Evolutionary conservation across 2,797 vertebrate species (phyloP), one percentile per base, ranked within the genome.

Genomic region (Capromys pilorides): DNA sequence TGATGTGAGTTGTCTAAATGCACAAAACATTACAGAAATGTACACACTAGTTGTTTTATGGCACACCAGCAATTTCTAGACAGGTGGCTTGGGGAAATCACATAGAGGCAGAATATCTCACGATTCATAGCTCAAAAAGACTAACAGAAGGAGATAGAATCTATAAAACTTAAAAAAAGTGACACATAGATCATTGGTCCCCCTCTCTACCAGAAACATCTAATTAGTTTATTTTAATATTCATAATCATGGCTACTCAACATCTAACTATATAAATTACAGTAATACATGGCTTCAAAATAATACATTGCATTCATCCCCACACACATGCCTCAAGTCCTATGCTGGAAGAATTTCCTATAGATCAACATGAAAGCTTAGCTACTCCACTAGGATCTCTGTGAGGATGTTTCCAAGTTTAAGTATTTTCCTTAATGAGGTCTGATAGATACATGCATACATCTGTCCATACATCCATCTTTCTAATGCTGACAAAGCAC

Each of bases 351-450:
- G 57, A 51, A 90, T 67, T 78, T 81, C 73, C 39, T 41, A n/a
- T 1, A 73, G 31, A 67, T 11, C 31, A 66, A 75, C 18, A 11
- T 83, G 84, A 77, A 18, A 67, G 41, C 31, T 91, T 41, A 91
- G 83, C 10, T 19, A 71, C 45, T 79, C 6, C 33, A 49, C 45
- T 21, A 66, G 33, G 28, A 88, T 31, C 36, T 75, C 36, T 36
- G 2, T 22, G n/a, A 86, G 22, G 83, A 88, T 93, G 73, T 94
- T 86, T 86, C 54, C 41, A n/a, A 86, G 67, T 64, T 59, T 80
- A 41, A 79, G 18, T 62, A 26, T 73, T 86, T 90, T 83, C 64
- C 78, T 51, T 80, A 88, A 88, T 16, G n/a, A 81, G 14, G 28
- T 39, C 61, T 39, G 59, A 90, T 1, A 85, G 54, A 73, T 24